Percentiles rank a stretch among this genome's conserved stretches.
Evolutionary conservation across 2,113 vertebrate species (phyloP).

Genomic region (Brachypteracias leptosomus): DNA sequence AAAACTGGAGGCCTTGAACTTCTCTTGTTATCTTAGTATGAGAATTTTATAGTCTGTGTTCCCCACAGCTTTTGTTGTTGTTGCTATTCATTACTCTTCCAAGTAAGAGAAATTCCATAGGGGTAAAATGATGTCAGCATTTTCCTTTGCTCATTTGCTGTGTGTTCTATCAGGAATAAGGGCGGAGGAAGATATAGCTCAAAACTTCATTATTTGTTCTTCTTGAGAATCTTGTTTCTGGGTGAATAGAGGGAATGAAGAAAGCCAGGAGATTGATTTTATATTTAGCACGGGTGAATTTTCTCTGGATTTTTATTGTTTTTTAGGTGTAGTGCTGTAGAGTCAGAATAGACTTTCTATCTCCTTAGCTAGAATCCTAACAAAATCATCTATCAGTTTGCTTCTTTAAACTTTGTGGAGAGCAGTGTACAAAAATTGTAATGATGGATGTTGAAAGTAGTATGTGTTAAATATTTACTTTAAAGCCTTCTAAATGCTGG

Average conservation of each 20-base stretch:
- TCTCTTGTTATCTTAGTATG: not conserved
- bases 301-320: not conserved
- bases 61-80: not conserved
- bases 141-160: not conserved
- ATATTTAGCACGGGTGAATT: not conserved
- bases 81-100: not conserved
- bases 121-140: constrained; percentile 15
- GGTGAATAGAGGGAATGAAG: not conserved
- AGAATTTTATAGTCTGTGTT: not conserved
- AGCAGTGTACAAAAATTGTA: not conserved
- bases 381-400: not conserved
- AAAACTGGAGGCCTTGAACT: not conserved
- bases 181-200: not conserved
- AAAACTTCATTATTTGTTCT: not conserved
- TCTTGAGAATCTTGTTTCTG: not conserved
- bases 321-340: not conserved
- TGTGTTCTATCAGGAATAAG: not conserved
- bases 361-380: not conserved
- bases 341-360: not conserved
- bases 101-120: not conserved
- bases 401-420: not conserved
- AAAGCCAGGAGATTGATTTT: not conserved
- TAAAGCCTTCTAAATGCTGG: not conserved
- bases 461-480: not conserved
- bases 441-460: not conserved